Evolutionary conservation across 1,140 invertebrate genomes (phyloP), one percentile per base, ranked within the genome.

Genomic region (Ceratina calcarata): DNA sequence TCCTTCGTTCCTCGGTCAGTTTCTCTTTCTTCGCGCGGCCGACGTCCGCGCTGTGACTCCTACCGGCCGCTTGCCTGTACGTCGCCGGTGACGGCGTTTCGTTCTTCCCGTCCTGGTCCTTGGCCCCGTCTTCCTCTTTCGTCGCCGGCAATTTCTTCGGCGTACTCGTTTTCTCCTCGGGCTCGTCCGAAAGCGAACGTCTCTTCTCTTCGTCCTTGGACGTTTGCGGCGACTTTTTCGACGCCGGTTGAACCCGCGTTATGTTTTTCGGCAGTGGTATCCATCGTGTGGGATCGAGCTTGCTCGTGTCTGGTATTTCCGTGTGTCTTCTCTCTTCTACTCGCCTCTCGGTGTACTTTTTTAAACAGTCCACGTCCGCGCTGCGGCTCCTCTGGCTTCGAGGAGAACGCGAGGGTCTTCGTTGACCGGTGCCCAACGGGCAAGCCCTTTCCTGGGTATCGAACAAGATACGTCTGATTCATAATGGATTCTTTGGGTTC

Each of bases 311-410:
- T 13, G 67, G 62, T 16, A 84, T 80, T 12, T 91, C 91, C 1
- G 91, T 91, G 67, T 90, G 82, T 8, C 90, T 83, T 18, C 91
- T 85, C 13, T 90, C 83, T 69, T 91, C 91, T 12, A 91, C 88
- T 1, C 87, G 82, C n/a, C 89, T 81, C 45, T 89, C 89, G 7
- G 87, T 86, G 79, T 91, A 91, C 57, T 91, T 90, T 66, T 87
- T 90, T 20, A 91, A 61, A n/a, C 88, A 87, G 65, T 91, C 91
- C 10, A 91, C 86, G 69, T 91, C 91, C 24, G 90, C 88, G 69
- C 89, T 91, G 24, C 90, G 89, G 64, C 90, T 91, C 58, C 91
- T 86, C 15, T 90, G 88, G 64, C 86, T 90, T 27, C 91, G 90
- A 60, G 90, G 90, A 24, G 90, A 91, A 51, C 90, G 85, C 20